Conservation (phyloP, 2,888 invertebrate genomes). For the Tyria jacobaeae region DNA sequence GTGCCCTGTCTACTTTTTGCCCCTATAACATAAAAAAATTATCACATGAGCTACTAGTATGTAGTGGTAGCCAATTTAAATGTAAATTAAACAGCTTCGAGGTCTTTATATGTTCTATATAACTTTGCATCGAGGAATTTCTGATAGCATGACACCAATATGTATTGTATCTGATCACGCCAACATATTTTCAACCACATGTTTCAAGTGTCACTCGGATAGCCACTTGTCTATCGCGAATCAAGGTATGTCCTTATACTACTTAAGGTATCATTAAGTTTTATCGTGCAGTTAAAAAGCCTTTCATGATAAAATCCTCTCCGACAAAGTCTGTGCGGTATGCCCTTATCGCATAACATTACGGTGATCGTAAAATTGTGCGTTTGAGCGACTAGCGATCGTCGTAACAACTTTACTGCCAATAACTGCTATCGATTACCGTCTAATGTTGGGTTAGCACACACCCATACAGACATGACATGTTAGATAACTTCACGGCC, state of each 20-base stretch:
- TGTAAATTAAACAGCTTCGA: no score
- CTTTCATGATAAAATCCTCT: conserved; percentile 21
- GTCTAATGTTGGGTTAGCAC: conserved; percentile 12
- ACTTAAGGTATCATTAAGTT: background rate
- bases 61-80: no score
- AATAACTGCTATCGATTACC: conserved; percentile 34
- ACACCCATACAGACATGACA: conserved; percentile 5
- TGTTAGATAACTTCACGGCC: background rate
- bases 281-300: conserved; percentile 20
- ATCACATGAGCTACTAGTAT: no score
- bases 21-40: no score
- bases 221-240: background rate
- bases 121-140: no score
- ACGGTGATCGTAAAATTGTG: conserved; percentile 33
- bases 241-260: background rate
- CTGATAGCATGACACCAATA: no score
- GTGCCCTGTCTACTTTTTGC: no score
- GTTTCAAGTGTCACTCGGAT: no score
- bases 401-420: conserved; percentile 46
- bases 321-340: conserved; percentile 27
- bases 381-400: conserved; percentile 26
- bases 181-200: no score
- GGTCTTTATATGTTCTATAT: no score
- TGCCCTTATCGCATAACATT: conserved; percentile 36
- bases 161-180: no score